Conservation (phyloP, 1,140 invertebrate genomes). For the Heliothis subflexa region DNA sequence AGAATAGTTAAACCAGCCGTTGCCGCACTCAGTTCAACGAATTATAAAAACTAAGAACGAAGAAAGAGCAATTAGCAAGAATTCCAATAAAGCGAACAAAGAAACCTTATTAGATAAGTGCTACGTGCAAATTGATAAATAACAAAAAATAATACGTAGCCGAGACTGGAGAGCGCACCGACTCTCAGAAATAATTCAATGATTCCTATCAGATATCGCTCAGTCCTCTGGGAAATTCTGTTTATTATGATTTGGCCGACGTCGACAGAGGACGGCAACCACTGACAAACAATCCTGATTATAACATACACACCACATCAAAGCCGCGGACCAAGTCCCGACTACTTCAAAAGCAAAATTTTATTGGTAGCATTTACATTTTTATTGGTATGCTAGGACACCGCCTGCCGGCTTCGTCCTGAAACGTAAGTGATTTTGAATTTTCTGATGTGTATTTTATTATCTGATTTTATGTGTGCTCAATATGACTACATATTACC, state of each 20-base stretch:
- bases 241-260: slow-evolving; percentile 62
- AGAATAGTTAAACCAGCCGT: not conserved
- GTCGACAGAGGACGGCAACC: slow-evolving; percentile 50
- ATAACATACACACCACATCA: slow-evolving; percentile 73
- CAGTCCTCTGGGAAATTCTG: slow-evolving; percentile 57
- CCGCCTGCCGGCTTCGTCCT: slow-evolving; percentile 72
- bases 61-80: slow-evolving; percentile 25
- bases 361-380: slow-evolving; percentile 84
- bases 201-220: slow-evolving; percentile 54
- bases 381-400: slow-evolving; percentile 84
- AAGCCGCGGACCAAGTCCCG: slow-evolving; percentile 69
- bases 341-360: slow-evolving; percentile 84
- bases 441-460: slow-evolving; percentile 86
- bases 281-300: slow-evolving; percentile 72
- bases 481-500: slow-evolving; percentile 77
- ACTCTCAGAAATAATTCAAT: slow-evolving; percentile 59
- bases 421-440: slow-evolving; percentile 86
- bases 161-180: slow-evolving; percentile 17
- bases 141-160: slow-evolving; percentile 35
- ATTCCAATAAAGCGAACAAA: slow-evolving; percentile 23
- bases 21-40: not conserved
- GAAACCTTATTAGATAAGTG: slow-evolving; percentile 41
- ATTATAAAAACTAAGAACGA: slow-evolving; percentile 27
- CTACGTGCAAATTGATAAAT: slow-evolving; percentile 45
- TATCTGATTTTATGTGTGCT: slow-evolving; percentile 82